These are phyloP conservation scores for Perizoma affinitatum DNA, from an alignment of 2,888 invertebrate genomes.

Conservation along the genomic window DNA sequence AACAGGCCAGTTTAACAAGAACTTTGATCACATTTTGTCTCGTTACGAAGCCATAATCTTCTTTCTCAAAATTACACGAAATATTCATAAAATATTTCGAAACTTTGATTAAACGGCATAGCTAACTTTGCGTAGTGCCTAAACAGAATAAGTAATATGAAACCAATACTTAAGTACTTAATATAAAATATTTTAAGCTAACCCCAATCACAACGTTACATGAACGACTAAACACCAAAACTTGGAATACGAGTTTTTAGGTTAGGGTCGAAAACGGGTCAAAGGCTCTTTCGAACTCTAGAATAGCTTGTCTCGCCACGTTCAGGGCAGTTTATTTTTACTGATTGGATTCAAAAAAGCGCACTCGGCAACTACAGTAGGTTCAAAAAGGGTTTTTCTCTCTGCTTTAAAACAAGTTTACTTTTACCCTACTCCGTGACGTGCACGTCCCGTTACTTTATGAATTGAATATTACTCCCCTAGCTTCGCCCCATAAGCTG, in stretches of 20 bases:
- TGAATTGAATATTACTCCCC: constrained; percentile 46
- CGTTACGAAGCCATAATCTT: no score
- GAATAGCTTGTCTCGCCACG: no score
- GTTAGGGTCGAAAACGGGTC: no score
- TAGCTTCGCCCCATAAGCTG: constrained; percentile 49
- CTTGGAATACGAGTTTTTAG: no score
- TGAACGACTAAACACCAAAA: background rate
- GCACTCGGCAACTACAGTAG: no score
- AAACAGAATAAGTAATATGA: constrained; percentile 40
- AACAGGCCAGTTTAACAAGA: no score
- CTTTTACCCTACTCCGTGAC: background rate
- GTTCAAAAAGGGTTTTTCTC: no score
- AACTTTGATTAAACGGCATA: constrained; percentile 39
- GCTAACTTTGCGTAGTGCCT: constrained; percentile 29
- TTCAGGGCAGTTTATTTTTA: no score
- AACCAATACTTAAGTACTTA: constrained; percentile 33
- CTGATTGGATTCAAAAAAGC: no score
- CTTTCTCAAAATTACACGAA: no score
- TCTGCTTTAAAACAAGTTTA: background rate
- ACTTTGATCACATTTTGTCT: no score
- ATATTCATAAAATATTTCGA: constrained; percentile 17
- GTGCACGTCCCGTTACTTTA: constrained; percentile 14
- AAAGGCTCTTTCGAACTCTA: background rate
- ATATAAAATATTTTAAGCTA: constrained; percentile 3
- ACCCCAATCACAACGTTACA: constrained; percentile 3